A percentile compares a stretch with the other conserved stretches of the same genome.
These are phyloP conservation scores for Catharus bicknelli DNA, from an alignment of 2,113 vertebrate species.

Conservation along the genomic window DNA sequence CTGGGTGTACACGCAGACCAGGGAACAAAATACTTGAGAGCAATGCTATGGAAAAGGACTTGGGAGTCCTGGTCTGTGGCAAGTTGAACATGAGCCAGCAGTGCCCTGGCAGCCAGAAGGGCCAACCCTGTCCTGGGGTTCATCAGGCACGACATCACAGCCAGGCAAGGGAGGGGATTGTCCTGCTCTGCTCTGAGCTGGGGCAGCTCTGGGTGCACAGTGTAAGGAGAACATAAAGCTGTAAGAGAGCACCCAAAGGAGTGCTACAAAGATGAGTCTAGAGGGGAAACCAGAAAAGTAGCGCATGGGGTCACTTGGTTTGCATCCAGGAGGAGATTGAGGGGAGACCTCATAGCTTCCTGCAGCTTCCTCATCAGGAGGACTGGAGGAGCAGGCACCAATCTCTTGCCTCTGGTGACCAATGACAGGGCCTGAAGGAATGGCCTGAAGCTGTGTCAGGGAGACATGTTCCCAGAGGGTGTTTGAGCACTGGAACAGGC, in stretches of 20 bases:
- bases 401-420: not conserved
- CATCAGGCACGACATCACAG: not conserved
- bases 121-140: fast-evolving
- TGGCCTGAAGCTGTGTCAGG: not conserved
- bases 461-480: not conserved
- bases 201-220: fast-evolving
- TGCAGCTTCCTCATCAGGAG: not conserved
- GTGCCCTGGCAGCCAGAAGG: not conserved
- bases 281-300: not conserved
- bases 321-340: not conserved
- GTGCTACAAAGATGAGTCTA: not conserved
- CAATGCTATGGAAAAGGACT: not conserved
- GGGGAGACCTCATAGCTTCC: not conserved
- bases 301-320: not conserved
- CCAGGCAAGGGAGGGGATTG: fast-evolving
- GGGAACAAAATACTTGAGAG: fast-evolving
- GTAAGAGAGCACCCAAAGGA: not conserved
- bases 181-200: not conserved
- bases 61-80: fast-evolving
- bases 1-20: not conserved
- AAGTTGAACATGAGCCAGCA: fast-evolving
- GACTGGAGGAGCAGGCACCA: fast-evolving
- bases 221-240: not conserved
- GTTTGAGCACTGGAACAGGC: not conserved
- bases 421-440: not conserved